phyloP scores from a whole-genome alignment of 53 echinoderm and acorn worm genomes.

The Holothuria leucospilota region DNA sequence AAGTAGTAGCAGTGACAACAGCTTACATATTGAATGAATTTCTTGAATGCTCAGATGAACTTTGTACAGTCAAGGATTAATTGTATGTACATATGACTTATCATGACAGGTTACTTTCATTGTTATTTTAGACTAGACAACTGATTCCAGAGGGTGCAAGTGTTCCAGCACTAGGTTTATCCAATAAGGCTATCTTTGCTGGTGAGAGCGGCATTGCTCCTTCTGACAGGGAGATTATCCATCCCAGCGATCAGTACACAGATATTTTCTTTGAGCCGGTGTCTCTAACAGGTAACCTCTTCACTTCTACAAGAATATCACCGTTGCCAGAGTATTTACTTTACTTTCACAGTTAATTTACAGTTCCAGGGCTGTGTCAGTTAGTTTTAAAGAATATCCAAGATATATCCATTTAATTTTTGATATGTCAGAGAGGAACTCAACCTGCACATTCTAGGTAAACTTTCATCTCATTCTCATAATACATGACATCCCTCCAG shows the following conservation, averaged over 20 bases:
- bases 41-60: too few species aligned
- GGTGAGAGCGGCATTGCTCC: slow-evolving; percentile 73
- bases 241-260: slow-evolving; percentile 91
- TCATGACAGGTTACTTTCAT: too few species aligned
- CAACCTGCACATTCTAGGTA: too few species aligned
- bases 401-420: too few species aligned
- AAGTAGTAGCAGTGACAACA: too few species aligned
- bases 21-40: too few species aligned
- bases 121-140: neutral
- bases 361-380: neutral
- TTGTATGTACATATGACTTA: too few species aligned
- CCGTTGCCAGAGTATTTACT: neutral
- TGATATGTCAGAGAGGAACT: too few species aligned
- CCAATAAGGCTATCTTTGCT: slow-evolving; percentile 91
- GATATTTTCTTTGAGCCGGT: slow-evolving; percentile 91
- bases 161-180: slow-evolving; percentile 96
- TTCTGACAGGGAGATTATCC: slow-evolving; percentile 78
- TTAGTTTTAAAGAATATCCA: too few species aligned
- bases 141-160: slow-evolving; percentile 85
- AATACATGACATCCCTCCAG: too few species aligned
- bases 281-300: slow-evolving; percentile 63
- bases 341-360: neutral
- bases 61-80: too few species aligned
- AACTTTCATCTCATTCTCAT: too few species aligned
- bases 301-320: neutral